Conservation (phyloP, 2,113 vertebrate species). For the Lepus timidus region DNA sequence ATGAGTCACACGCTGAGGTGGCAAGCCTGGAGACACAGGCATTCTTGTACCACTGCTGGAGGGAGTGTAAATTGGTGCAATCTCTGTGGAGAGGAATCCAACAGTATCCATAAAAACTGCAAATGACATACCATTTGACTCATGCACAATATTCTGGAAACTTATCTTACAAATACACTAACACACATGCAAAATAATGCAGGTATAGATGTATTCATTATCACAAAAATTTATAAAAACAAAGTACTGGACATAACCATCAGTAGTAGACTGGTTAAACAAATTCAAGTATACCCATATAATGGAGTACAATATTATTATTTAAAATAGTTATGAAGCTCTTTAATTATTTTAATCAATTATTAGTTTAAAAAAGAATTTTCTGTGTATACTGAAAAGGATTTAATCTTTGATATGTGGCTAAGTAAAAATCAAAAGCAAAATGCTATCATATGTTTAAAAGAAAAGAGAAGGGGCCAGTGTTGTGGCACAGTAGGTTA, state of each 20-base stretch:
- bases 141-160: constrained; percentile 25
- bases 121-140: not conserved
- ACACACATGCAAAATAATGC: not conserved
- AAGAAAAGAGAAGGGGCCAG: not conserved
- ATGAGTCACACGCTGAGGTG: not conserved
- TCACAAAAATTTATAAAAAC: constrained; percentile 5
- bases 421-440: constrained; percentile 50
- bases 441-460: not conserved
- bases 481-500: no score
- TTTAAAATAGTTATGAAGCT: not conserved
- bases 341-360: no score
- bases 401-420: not conserved
- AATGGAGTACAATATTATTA: not conserved
- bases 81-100: constrained; percentile 2
- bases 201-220: not conserved
- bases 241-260: constrained; percentile 24
- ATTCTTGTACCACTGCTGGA: not conserved
- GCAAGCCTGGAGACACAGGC: not conserved
- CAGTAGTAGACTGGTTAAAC: not conserved
- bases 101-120: not conserved
- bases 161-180: constrained; percentile 21
- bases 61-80: not conserved
- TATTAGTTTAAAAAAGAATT: not conserved
- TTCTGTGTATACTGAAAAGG: not conserved
- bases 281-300: not conserved